These are phyloP conservation scores for Heliconius melpomene DNA, from an alignment of 1,140 invertebrate genomes.

Conservation along the genomic window DNA sequence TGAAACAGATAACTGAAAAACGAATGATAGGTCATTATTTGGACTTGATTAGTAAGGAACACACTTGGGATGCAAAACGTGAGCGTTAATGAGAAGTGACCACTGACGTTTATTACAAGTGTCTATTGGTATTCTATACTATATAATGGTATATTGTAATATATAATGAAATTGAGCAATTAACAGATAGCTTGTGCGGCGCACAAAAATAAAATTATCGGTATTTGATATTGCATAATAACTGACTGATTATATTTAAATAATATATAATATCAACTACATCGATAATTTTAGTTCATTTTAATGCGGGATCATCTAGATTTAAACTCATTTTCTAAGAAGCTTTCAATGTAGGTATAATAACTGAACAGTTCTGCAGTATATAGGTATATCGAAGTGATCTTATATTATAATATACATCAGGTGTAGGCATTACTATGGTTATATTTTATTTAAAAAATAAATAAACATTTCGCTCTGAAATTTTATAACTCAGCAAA, in stretches of 20 bases:
- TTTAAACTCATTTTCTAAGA: slow-evolving; percentile 34
- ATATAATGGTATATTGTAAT: slow-evolving; percentile 27
- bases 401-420: slow-evolving; percentile 9
- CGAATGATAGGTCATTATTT: not conserved
- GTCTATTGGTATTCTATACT: slow-evolving; percentile 20
- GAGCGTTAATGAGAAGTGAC: not conserved
- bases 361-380: slow-evolving; percentile 34
- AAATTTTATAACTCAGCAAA: slow-evolving; percentile 53
- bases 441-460: slow-evolving; percentile 16
- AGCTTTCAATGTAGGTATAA: slow-evolving; percentile 30
- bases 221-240: slow-evolving; percentile 3
- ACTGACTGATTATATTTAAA: not conserved
- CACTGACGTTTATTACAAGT: slow-evolving; percentile 19
- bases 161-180: slow-evolving; percentile 30
- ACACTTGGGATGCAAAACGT: not conserved
- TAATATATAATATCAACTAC: slow-evolving; percentile 3
- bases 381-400: slow-evolving; percentile 14
- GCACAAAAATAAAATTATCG: slow-evolving; percentile 43
- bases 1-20: not conserved
- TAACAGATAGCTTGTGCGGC: slow-evolving; percentile 22
- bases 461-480: slow-evolving; percentile 22
- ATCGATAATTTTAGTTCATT: slow-evolving; percentile 44
- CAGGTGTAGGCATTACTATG: slow-evolving; percentile 27
- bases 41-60: not conserved
- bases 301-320: slow-evolving; percentile 29